These are phyloP conservation scores for Cloeon dipterum DNA, from an alignment of 2,888 invertebrate genomes.

Conservation along the genomic window DNA sequence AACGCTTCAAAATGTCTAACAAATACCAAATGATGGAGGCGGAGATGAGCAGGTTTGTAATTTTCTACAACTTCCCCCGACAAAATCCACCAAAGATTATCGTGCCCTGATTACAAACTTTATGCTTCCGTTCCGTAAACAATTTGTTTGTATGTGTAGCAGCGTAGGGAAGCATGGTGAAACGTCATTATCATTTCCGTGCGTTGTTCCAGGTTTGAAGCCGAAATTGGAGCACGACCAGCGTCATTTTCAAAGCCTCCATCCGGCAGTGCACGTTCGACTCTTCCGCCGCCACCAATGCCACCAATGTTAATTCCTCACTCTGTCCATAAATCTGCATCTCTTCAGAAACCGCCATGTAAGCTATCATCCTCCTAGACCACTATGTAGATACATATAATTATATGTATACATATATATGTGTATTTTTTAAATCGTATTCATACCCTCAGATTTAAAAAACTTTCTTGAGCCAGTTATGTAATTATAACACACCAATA, in stretches of 20 bases:
- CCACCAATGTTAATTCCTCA: constrained; percentile 44
- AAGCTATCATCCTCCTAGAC: too few relatives aligned
- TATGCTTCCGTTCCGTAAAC: neutral
- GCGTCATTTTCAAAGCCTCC: constrained; percentile 15
- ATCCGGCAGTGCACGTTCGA: constrained; percentile 15
- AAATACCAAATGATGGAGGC: constrained; percentile 73
- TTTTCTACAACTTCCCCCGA: too few relatives aligned
- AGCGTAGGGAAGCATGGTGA: too few relatives aligned
- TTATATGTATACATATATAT: too few relatives aligned
- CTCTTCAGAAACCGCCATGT: neutral
- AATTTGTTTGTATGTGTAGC: too few relatives aligned
- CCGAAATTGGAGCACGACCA: constrained; percentile 36
- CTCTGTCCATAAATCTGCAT: constrained; percentile 24
- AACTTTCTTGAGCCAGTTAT: too few relatives aligned
- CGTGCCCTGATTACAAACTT: neutral
- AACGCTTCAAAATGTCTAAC: constrained; percentile 36
- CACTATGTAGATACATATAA: too few relatives aligned
- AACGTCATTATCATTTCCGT: too few relatives aligned
- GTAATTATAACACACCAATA: too few relatives aligned
- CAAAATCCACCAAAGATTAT: too few relatives aligned
- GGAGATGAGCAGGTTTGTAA: constrained; percentile 63
- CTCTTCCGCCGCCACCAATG: constrained; percentile 25
- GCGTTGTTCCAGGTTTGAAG: constrained; percentile 76
- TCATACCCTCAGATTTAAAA: too few relatives aligned
- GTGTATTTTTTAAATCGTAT: too few relatives aligned